Percentiles rank a stretch among this genome's conserved stretches.
These are phyloP conservation scores for Smutsia temminckii DNA, from an alignment of 2,797 vertebrate genomes.

Conservation along the genomic window DNA sequence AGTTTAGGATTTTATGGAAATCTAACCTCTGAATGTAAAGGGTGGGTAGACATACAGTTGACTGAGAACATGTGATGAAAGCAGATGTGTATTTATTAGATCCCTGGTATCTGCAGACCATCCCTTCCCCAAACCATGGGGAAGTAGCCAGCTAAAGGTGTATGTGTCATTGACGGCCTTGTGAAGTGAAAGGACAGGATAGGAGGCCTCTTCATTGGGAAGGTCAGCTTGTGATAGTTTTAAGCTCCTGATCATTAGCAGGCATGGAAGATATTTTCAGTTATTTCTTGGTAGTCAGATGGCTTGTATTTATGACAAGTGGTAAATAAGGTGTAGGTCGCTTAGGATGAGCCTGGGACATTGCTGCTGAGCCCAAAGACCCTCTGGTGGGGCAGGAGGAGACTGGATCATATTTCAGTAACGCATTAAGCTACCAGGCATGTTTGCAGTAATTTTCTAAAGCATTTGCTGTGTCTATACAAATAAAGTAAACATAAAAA, in stretches of 20 bases:
- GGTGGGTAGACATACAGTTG: not conserved
- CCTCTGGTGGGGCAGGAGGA: not conserved
- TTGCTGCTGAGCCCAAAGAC: not conserved
- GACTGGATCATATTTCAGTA: conserved; percentile 2
- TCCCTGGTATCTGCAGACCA: not conserved
- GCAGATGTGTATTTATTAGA: not conserved
- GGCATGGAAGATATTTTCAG: not conserved
- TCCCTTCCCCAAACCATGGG: not conserved
- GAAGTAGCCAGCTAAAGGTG: not conserved
- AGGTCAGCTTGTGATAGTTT: not conserved
- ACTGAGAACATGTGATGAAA: not conserved
- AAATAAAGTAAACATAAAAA: conserved; percentile 40
- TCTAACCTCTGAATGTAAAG: not conserved
- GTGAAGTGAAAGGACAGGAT: not conserved
- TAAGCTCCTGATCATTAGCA: not conserved
- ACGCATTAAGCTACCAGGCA: not conserved
- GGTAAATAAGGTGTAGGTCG: not conserved
- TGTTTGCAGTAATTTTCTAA: conserved; percentile 42
- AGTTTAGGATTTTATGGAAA: not conserved
- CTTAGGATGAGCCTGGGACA: not conserved
- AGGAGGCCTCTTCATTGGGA: not conserved
- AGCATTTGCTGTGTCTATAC: not conserved
- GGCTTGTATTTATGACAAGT: not conserved
- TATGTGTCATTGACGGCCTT: not conserved
- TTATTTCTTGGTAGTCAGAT: not conserved